Base-by-base conservation (phyloP, 2,113 vertebrate genomes). In the Tiliqua scincoides region DNA sequence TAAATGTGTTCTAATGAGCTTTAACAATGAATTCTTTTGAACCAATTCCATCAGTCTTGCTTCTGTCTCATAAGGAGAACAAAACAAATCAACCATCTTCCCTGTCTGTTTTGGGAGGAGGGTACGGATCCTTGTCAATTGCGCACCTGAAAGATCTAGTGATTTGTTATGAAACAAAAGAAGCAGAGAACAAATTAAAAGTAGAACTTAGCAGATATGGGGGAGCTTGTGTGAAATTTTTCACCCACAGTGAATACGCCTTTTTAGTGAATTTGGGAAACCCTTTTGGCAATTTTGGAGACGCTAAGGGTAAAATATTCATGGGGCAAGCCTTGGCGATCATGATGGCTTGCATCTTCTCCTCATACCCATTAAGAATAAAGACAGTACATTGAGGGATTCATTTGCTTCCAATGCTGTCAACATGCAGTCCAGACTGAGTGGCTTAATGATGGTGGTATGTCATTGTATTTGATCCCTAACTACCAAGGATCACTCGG, bases 11-110 rank as follows among this genome's bases (percentile, higher is more conserved):
- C 73, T 83, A 67, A 40, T 72, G 80, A 79, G 37, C 79, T 85
- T 83, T 70, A 43, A 83, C 87, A 88, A 83, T 72, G 70, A 68
- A 81, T 76, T 59, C 79, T 79, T 86, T 86, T 84, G 85, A 80
- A 67, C 86, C 63, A 82, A 65, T 63, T 90, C 6, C 23, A 65
- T 85, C 73, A 85, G 35, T 54, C 20, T 63, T 75, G 30, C 37
- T 21, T 67, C 71, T 63, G 52, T 32, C 20, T 35, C 32, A 48
- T 32, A 76, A 76, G n/a, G 48, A 84, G 9, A 52, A 27, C n/a
- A 63, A 54, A 84, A 40, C 48, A 70, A 10, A 37, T 37, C 62
- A 27, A 6, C 43, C 8, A 1, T 75, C 37, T 32, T 52, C 61
- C 65, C 9, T 65, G 40, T 75, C 20, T 85, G 74, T 30, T 77